Percentiles rank a stretch among this genome's conserved stretches.
Conservation (phyloP, 1,140 invertebrate species). For the Drosophila parvula region DNA sequence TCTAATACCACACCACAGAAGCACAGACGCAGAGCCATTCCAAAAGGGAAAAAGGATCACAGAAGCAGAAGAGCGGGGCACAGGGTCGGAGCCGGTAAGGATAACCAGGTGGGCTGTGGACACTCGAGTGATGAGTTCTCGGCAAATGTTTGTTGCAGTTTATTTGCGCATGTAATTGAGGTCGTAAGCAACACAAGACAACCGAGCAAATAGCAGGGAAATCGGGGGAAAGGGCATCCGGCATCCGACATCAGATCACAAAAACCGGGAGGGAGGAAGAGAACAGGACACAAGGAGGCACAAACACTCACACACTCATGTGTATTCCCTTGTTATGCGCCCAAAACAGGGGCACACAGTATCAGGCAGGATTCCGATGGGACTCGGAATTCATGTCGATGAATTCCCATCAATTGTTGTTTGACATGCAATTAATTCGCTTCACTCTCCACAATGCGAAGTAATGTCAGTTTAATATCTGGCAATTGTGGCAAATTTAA, state of each 20-base stretch:
- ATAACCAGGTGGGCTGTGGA: conserved; percentile 39
- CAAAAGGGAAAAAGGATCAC: conserved; percentile 11
- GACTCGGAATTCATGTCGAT: conserved; percentile 33
- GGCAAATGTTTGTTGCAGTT: conserved; percentile 79
- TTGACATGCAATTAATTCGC: conserved; percentile 71
- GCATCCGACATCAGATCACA: background rate
- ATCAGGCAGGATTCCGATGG: conserved; percentile 17
- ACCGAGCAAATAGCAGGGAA: conserved; percentile 7
- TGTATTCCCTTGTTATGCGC: conserved; percentile 15
- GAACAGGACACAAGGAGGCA: conserved; percentile 2
- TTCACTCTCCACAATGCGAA: conserved; percentile 21
- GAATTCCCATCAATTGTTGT: conserved; percentile 63
- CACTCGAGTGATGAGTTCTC: conserved; percentile 59
- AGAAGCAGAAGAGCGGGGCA: background rate
- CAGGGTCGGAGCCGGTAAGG: background rate
- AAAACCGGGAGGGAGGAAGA: background rate
- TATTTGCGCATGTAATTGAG: conserved; percentile 80
- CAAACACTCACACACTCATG: conserved; percentile 5
- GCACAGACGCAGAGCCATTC: background rate
- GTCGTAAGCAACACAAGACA: conserved; percentile 67
- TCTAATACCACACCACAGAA: conserved; percentile 55
- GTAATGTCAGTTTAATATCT: conserved; percentile 39
- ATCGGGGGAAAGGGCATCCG: conserved; percentile 13
- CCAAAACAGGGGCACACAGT: conserved; percentile 9
- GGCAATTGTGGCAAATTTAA: conserved; percentile 45